Evolutionary conservation across 2,113 vertebrate species (phyloP).

Genomic region (Balaenoptera acutorostrata): DNA sequence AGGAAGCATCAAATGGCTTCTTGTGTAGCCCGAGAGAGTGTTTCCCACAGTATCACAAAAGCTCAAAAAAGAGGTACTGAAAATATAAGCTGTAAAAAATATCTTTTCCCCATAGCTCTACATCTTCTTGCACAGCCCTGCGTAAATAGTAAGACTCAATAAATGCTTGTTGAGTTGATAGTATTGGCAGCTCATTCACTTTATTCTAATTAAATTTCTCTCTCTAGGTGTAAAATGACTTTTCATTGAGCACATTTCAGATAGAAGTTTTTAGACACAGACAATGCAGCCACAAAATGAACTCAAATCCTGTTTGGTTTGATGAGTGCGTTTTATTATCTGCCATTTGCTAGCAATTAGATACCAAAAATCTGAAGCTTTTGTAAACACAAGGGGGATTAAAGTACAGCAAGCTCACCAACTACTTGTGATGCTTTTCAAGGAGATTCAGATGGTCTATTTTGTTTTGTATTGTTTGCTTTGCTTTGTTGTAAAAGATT

Average conservation of each 20-base stretch:
- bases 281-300: constrained; percentile 39
- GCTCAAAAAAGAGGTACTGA: background rate
- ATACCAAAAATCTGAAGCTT: constrained; percentile 42
- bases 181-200: constrained; percentile 42
- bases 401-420: background rate
- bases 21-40: background rate
- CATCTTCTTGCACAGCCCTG: background rate
- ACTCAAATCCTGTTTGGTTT: constrained; percentile 46
- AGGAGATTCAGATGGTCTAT: background rate
- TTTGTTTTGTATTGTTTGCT: background rate
- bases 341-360: constrained; percentile 56
- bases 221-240: constrained; percentile 45
- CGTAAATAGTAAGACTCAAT: constrained; percentile 18
- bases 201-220: constrained; percentile 55
- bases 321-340: constrained; percentile 62
- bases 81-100: background rate
- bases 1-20: background rate
- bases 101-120: background rate
- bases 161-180: constrained; percentile 27
- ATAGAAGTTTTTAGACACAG: constrained; percentile 7
- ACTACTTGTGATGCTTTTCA: background rate
- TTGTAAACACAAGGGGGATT: constrained; percentile 42
- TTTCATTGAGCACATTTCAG: constrained; percentile 48
- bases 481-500: constrained; percentile 13
- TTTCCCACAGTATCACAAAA: background rate